Percentiles rank a stretch among this genome's conserved stretches.
These are phyloP conservation scores for Magallana ariakensis DNA, from an alignment of 1,140 invertebrate species.

Conservation along the genomic window DNA sequence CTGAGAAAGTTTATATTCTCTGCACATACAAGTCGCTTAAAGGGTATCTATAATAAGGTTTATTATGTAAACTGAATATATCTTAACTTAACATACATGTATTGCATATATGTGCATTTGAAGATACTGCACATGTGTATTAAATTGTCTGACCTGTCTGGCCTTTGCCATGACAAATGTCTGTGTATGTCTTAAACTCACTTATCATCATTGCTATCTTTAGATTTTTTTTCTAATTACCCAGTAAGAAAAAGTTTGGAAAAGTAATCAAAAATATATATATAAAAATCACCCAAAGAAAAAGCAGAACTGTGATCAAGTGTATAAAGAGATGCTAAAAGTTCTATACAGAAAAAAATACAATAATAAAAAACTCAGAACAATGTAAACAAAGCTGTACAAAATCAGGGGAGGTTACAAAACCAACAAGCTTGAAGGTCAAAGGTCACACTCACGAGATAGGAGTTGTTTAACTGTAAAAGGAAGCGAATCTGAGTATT, in stretches of 20 bases:
- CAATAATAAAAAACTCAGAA: neutral
- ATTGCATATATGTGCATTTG: too few species aligned
- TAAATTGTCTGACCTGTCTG: too few species aligned
- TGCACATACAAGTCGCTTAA: too few species aligned
- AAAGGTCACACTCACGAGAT: slow-evolving; percentile 46
- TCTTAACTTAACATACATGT: too few species aligned
- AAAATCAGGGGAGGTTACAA: neutral
- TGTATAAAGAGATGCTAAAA: neutral
- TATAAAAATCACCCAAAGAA: neutral
- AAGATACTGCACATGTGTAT: too few species aligned
- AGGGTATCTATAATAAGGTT: too few species aligned
- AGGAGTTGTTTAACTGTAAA: slow-evolving; percentile 46
- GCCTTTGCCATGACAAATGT: too few species aligned
- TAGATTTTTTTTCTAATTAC: too few species aligned
- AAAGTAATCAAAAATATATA: neutral
- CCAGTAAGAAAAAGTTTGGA: neutral
- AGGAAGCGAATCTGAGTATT: neutral
- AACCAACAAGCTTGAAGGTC: neutral
- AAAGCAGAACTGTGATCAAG: neutral
- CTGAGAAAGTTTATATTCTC: too few species aligned
- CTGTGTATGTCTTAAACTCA: too few species aligned
- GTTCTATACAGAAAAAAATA: neutral
- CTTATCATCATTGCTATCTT: too few species aligned
- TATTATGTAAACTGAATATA: too few species aligned
- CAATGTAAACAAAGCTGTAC: neutral